Evolutionary conservation across 2,888 invertebrate species (phyloP).

Genomic region (Himalopsyche anomala): DNA sequence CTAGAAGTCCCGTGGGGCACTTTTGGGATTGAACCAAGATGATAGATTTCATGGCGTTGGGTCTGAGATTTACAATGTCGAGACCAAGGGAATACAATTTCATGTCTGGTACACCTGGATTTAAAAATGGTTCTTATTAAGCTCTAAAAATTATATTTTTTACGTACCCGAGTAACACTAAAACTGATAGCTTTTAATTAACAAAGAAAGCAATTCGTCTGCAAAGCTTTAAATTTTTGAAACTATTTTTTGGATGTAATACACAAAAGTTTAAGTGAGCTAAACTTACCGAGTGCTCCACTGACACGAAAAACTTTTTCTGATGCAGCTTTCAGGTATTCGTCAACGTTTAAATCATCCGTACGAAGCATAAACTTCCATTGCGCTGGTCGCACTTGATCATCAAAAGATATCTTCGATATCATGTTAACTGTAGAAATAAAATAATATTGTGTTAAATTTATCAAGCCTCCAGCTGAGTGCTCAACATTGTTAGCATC

Average conservation of each 20-base stretch:
- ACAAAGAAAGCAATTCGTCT: too few relatives aligned
- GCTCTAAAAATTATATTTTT: too few relatives aligned
- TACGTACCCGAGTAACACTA: too few relatives aligned
- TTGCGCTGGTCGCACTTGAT: conserved; percentile 68
- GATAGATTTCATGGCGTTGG: conserved; percentile 85
- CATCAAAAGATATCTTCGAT: conserved; percentile 70
- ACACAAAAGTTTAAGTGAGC: not conserved
- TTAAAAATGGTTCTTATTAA: not conserved
- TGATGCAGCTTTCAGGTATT: conserved; percentile 64
- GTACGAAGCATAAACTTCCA: conserved; percentile 67
- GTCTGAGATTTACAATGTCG: conserved; percentile 83
- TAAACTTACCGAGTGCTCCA: not conserved
- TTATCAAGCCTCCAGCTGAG: too few relatives aligned
- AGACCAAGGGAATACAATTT: conserved; percentile 22
- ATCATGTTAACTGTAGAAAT: not conserved
- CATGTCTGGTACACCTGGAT: conserved; percentile 45
- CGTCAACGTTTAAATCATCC: conserved; percentile 67
- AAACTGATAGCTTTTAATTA: too few relatives aligned
- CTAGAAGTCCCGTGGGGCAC: conserved; percentile 77
- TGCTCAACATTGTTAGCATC: too few relatives aligned
- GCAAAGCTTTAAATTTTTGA: too few relatives aligned
- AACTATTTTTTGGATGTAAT: too few relatives aligned
- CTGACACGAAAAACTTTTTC: conserved; percentile 63
- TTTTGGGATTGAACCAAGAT: conserved; percentile 81
- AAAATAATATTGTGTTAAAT: not conserved